These are phyloP conservation scores for Apantesis nais DNA, from an alignment of 2,888 invertebrate species.

Conservation along the genomic window DNA sequence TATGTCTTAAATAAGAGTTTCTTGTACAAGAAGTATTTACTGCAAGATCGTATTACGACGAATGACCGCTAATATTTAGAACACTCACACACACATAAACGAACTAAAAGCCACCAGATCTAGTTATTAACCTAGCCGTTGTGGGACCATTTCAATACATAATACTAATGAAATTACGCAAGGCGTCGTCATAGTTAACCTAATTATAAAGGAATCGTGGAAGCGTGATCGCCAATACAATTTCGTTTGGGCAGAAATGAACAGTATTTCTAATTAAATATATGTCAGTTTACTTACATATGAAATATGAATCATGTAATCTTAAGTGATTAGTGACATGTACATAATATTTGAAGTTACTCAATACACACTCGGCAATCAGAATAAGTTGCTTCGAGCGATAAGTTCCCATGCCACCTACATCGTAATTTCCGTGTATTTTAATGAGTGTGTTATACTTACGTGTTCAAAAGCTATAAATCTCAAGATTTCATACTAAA, in stretches of 20 bases:
- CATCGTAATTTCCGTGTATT: conserved; percentile 5
- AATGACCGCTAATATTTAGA: neutral
- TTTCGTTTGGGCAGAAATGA: neutral
- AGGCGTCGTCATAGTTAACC: conserved; percentile 30
- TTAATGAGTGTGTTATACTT: conserved; percentile 2
- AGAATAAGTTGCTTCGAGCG: neutral
- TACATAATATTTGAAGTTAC: neutral
- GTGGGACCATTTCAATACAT: conserved; percentile 8
- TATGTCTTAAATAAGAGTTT: neutral
- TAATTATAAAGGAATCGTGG: conserved; percentile 25
- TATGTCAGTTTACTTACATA: neutral
- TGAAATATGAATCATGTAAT: neutral
- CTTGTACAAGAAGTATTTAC: neutral
- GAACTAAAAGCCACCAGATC: neutral
- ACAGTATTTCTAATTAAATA: neutral
- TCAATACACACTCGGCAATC: neutral
- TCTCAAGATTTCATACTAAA: neutral
- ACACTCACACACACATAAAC: neutral
- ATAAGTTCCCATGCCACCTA: conserved; percentile 7
- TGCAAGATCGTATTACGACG: neutral
- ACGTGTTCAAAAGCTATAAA: conserved; percentile 2
- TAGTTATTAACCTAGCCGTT: neutral
- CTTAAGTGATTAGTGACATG: neutral
- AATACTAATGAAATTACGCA: conserved; percentile 37
- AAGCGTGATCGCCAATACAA: conserved; percentile 7